Evolutionary conservation across 2,888 invertebrate species (phyloP), one percentile per base, ranked within the genome.

Genomic region (Agonopterix subpropinquella): DNA sequence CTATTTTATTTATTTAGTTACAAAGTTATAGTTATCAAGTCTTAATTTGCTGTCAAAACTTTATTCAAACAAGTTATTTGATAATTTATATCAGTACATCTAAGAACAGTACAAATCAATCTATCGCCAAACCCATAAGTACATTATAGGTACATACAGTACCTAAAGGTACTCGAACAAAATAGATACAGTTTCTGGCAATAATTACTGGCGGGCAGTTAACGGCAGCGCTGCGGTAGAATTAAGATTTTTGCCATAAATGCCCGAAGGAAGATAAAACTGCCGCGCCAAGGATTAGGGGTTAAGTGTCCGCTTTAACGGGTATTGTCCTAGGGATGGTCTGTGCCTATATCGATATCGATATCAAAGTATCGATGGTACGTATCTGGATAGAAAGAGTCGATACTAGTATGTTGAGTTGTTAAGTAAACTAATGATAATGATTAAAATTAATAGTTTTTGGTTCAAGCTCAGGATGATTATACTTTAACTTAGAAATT

Each of bases 181-280:
- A 86, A 84, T 84, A 82, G 80, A 86, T 80, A 80, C 86, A 75
- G 79, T 71, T 70, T 62, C 70, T 70, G 75, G 68, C 74, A 73
- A 84, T 88, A 87, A 88, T 87, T 88, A 87, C 83, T 70, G 74
- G 64, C 73, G 80, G 81, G 81, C 87, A 84, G 84, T 87, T 87
- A 87, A 84, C 80, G 80, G 70, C 87, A 85, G 82, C 66, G 65
- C 87, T 85, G 82, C 66, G 65, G 65, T 59, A 73, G 80, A 83
- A 87, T 87, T 87, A 88, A 87, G 87, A 87, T 86, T 87, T 88
- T 87, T 84, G 83, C 86, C 77, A 82, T 88, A 87, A 88, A 87
- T 79, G 85, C 81, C 64, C 73, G 69, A 64, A 73, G 70, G 58
- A 67, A 42, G 76, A 80, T 78, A 77, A 79, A 85, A 85, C 79